Base-by-base conservation (phyloP, 2,797 vertebrate species). In the Enoplosus armatus region DNA sequence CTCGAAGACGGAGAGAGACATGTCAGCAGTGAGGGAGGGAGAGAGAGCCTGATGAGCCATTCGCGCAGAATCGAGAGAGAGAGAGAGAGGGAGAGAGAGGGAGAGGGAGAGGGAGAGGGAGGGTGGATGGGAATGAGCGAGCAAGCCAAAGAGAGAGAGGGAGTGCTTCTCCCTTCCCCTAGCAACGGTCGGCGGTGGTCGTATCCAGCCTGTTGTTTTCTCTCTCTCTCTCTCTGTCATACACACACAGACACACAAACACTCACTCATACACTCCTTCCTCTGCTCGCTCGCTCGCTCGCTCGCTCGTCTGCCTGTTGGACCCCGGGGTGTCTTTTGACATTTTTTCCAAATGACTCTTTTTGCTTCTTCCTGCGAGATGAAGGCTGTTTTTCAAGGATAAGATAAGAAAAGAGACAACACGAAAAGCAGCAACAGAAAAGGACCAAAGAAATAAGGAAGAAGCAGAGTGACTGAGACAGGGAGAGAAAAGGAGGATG, bases 401-500 rank as follows among this genome's bases (percentile, higher is more conserved):
- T 83, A 90, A 85, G 80, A 20, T 41, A 59, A 72, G 33, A 66
- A 55, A 63, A 37, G 1, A 80, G 66, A 33, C 3, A 65, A 41
- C 45, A 26, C 8, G 22, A 64, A 56, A 65, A 60, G 62, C 61
- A 43, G 29, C 43, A 26, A 50, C 50, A 77, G 67, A 24, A 24
- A 93, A 58, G 91, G 90, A 73, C 62, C 50, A 60, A 83, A 93
- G 81, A 89, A 78, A 71, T 56, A 72, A 85, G 87, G 89, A 20
- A 68, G 83, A 75, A 76, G 59, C 63, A 29, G 80, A 79, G 86
- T 61, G 79, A 85, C 60, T 63, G 79, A 82, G 73, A 89, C 80
- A 74, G 87, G 85, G 91, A 85, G 80, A 85, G 75, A 72, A 53
- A 61, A 56, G 64, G 85, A 96, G 94, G 93, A 99, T 99, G 98